Conservation (phyloP, 1,140 invertebrate species). For the Delia radicum region DNA sequence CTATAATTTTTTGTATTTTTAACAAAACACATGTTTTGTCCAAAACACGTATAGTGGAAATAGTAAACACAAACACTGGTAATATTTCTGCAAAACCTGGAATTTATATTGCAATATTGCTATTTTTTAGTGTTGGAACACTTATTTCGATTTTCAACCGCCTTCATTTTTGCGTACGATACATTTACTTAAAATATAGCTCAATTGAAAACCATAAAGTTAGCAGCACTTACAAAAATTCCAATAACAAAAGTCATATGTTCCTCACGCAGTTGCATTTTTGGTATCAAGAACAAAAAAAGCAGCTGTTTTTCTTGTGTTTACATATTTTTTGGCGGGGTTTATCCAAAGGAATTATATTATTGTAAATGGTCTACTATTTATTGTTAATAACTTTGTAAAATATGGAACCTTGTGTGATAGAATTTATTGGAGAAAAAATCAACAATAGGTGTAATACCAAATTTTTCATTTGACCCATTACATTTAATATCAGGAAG, state of each 20-base stretch:
- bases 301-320: not conserved
- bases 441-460: constrained; percentile 79
- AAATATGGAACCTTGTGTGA: constrained; percentile 80
- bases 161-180: no score
- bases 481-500: constrained; percentile 77
- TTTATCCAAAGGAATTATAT: not conserved
- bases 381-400: not conserved
- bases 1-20: no score
- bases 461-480: constrained; percentile 82
- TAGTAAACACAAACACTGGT: no score
- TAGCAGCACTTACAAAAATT: no score
- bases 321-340: not conserved
- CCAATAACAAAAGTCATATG: not conserved
- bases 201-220: no score
- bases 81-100: no score
- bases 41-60: no score
- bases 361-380: not conserved
- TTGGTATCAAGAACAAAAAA: not conserved
- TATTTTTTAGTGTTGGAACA: no score
- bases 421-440: constrained; percentile 95
- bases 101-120: no score
- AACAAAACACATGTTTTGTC: no score
- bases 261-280: not conserved
- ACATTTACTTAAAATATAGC: no score
- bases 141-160: no score